Evolutionary conservation across 2,888 invertebrate genomes (phyloP).

Genomic region (Pogonocherus hispidulus): DNA sequence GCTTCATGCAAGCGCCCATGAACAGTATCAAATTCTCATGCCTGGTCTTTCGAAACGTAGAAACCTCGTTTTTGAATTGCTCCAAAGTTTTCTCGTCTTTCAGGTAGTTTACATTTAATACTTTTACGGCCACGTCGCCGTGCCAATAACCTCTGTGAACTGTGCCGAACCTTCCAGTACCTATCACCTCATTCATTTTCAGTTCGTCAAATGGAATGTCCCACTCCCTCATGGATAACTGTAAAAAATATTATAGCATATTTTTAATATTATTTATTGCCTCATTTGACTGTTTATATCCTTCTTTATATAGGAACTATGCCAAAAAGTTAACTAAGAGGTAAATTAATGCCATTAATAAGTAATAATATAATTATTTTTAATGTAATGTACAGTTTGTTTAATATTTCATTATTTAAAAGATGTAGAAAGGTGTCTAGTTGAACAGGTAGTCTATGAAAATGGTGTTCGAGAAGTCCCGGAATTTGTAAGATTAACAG

Average conservation of each 20-base stretch:
- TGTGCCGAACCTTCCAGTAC: slow-evolving; percentile 93
- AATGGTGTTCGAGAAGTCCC: no score
- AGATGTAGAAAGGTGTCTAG: no score
- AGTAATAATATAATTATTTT: no score
- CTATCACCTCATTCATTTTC: slow-evolving; percentile 88
- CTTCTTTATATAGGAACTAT: no score
- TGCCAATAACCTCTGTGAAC: slow-evolving; percentile 98
- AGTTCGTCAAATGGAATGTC: slow-evolving; percentile 98
- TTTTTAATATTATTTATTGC: no score
- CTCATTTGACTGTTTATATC: not conserved
- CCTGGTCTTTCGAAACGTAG: slow-evolving; percentile 96
- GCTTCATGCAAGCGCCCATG: slow-evolving; percentile 99
- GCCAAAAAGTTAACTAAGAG: no score
- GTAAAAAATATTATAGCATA: slow-evolving; percentile 52
- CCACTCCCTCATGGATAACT: slow-evolving; percentile 95
- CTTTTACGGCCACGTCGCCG: slow-evolving; percentile 97
- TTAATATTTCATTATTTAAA: no score
- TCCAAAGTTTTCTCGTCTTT: slow-evolving; percentile 91
- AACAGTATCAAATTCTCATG: slow-evolving; percentile 99
- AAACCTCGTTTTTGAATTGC: slow-evolving; percentile 95
- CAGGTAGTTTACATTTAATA: slow-evolving; percentile 92
- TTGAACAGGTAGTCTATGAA: no score
- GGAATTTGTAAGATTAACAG: no score
- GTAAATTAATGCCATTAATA: no score
- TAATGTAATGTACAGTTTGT: no score